Percentiles rank a stretch among this genome's conserved stretches.
phyloP scores from a whole-genome alignment of 2,888 invertebrate species.

The Amorpha juglandis region DNA sequence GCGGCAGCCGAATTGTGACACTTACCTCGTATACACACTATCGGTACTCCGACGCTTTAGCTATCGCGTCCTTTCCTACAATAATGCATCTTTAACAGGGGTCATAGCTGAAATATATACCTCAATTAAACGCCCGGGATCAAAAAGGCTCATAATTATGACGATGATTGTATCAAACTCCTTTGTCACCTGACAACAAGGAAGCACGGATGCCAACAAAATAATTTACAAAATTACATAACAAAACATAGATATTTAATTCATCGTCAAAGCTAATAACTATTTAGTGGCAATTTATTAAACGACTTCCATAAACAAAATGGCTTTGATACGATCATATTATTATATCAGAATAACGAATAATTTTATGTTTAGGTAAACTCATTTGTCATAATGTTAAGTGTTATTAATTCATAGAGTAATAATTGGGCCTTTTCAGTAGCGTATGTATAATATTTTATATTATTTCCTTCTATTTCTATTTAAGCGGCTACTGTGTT shows the following conservation, averaged over 20 bases:
- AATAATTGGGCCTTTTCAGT: neutral
- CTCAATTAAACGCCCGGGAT: too few relatives aligned
- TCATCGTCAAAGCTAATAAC: slow-evolving; percentile 1
- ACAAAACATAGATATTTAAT: neutral
- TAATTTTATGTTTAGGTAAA: neutral
- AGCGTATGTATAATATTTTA: too few relatives aligned
- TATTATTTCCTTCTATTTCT: too few relatives aligned
- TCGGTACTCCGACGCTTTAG: too few relatives aligned
- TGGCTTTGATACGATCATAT: neutral
- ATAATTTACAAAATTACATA: neutral
- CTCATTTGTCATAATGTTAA: neutral
- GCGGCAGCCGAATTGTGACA: too few relatives aligned
- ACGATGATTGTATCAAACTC: neutral
- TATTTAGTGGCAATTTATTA: slow-evolving; percentile 18
- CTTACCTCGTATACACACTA: too few relatives aligned
- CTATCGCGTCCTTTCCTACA: too few relatives aligned
- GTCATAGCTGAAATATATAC: too few relatives aligned
- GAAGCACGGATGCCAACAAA: neutral
- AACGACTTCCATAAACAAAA: slow-evolving; percentile 5
- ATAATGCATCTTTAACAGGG: too few relatives aligned
- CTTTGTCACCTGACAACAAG: neutral
- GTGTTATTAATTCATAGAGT: too few relatives aligned
- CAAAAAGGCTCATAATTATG: neutral
- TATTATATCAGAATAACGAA: neutral
- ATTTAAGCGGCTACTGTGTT: too few relatives aligned